A percentile compares a stretch with the other conserved stretches of the same genome.
Conservation (phyloP, 2,113 vertebrate species). For the Lepus timidus region DNA sequence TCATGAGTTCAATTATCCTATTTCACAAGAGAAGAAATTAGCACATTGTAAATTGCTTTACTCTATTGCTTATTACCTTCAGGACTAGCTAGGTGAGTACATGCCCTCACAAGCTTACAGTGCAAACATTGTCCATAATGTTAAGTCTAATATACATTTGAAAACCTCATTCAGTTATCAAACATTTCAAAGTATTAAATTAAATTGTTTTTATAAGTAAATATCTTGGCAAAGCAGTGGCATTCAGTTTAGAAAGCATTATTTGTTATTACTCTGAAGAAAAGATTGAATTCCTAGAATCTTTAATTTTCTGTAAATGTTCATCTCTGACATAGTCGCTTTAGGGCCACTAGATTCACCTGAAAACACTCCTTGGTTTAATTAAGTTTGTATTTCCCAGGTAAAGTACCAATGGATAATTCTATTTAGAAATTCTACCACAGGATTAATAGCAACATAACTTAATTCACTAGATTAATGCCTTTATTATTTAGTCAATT, state of each 20-base stretch:
- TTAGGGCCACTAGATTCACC: slow-evolving; percentile 22
- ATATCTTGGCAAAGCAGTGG: slow-evolving; percentile 34
- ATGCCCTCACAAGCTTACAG: background rate
- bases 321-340: background rate
- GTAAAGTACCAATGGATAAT: background rate
- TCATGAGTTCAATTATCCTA: background rate
- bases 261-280: slow-evolving; percentile 47
- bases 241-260: slow-evolving; percentile 65
- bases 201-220: slow-evolving; percentile 33
- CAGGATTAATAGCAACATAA: slow-evolving; percentile 17
- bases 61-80: background rate
- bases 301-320: slow-evolving; percentile 54
- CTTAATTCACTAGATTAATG: slow-evolving; percentile 54
- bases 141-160: slow-evolving; percentile 53
- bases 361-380: background rate
- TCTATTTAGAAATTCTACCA: slow-evolving; percentile 39
- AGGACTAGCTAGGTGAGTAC: background rate
- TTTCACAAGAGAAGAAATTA: background rate
- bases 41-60: background rate
- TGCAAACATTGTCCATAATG: slow-evolving; percentile 47
- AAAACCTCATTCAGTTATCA: slow-evolving; percentile 46
- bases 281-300: slow-evolving; percentile 69
- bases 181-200: background rate
- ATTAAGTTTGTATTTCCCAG: slow-evolving; percentile 6
- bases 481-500: slow-evolving; percentile 44